Evolutionary conservation across 2,888 invertebrate species (phyloP).

Genomic region (Polylopha cassiicola): DNA sequence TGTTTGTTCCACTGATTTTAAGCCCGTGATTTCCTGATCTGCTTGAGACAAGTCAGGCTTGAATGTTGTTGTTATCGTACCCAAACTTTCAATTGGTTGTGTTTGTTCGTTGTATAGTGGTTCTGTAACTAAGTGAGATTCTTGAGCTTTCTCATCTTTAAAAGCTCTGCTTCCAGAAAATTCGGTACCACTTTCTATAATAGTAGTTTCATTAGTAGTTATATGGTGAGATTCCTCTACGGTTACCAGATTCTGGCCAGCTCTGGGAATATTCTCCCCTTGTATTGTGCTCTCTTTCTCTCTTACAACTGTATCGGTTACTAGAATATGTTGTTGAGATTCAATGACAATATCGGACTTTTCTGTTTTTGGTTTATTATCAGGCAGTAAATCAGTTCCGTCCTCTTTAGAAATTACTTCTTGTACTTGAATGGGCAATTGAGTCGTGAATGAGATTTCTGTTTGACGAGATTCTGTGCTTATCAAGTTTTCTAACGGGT

Average conservation of each 20-base stretch:
- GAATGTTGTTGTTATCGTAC: constrained; percentile 11
- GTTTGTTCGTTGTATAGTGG: constrained; percentile 35
- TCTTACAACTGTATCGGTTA: constrained; percentile 41
- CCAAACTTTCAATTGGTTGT: constrained; percentile 35
- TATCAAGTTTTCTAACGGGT: constrained; percentile 27
- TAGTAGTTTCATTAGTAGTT: constrained; percentile 49
- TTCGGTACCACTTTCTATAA: constrained; percentile 42
- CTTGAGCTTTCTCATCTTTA: constrained; percentile 36
- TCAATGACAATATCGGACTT: constrained; percentile 34
- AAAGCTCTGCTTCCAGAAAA: constrained; percentile 30
- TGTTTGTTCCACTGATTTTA: constrained; percentile 33
- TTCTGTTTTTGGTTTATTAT: constrained; percentile 35
- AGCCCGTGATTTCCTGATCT: constrained; percentile 27
- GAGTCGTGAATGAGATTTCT: constrained; percentile 38
- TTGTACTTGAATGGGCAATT: constrained; percentile 44
- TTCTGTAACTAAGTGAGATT: constrained; percentile 32
- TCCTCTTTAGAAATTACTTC: constrained; percentile 46
- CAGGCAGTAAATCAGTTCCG: constrained; percentile 31
- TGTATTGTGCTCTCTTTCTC: constrained; percentile 47
- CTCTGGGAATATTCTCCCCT: constrained; percentile 27
- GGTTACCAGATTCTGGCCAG: constrained; percentile 38
- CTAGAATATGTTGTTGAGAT: constrained; percentile 46
- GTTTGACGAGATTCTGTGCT: constrained; percentile 27
- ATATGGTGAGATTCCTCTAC: constrained; percentile 45
- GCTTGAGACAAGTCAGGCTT: constrained; percentile 26